Base-by-base conservation (phyloP, 2,113 vertebrate genomes). In the Syngnathus typhle region DNA sequence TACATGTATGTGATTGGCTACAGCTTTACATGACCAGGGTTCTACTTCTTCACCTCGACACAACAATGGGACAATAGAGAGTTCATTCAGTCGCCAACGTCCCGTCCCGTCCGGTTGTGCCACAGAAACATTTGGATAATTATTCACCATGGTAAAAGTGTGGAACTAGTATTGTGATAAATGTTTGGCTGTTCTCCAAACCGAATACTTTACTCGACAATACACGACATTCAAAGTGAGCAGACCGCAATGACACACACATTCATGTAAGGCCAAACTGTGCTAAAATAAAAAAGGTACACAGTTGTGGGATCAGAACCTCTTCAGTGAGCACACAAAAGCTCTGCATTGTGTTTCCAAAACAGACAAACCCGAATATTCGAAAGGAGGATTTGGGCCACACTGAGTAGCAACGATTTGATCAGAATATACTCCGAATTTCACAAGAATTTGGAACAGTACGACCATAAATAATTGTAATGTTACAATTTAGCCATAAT, bases 241-340 rank as follows among this genome's bases (percentile, higher is more conserved):
- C 77, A 84, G 77, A 81, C 70, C 27, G 70, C 70, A 70, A 79
- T 72, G 64, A 68, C 64, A 72, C 79, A 13, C 81, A 80, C 47
- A 72, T 75, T 77, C 76, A 55, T 78, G 78, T 83, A 90, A 65
- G 82, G 75, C 47, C 65, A 18, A 82, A 71, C 81, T 71, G 70
- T 77, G 62, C 27, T 32, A 32, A 32, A 32, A 32, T 32, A 32
- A 72, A 58, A 64, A 73, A 67, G 64, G 7, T 39, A 61, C 46
- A 52, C 65, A 79, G 76, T 80, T 77, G 76, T 79, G 75, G 80
- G 72, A 69, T 74, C 55, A 36, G 13, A 58, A 58, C 27, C 23
- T 58, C 6, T 58, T 58, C 15, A 58, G 27, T 36, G 55, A 32
- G 27, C 55, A 58, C 55, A 18, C 27, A 16, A 36, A 58, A 58